Conservation (phyloP, 2,797 vertebrate genomes). For the Coracias cyanogaster region DNA sequence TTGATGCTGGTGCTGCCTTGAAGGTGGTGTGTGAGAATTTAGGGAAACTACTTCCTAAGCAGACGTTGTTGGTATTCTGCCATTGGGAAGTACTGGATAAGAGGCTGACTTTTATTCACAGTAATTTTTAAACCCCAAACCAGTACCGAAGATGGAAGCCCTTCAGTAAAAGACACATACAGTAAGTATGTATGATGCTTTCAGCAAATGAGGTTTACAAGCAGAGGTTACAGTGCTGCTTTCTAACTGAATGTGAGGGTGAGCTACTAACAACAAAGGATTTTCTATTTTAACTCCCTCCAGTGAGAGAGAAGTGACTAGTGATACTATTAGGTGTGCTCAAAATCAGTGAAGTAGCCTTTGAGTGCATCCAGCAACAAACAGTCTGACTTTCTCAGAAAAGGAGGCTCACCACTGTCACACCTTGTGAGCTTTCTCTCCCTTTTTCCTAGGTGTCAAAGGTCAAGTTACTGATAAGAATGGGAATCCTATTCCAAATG, state of each 20-base stretch:
- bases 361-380: background rate
- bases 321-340: background rate
- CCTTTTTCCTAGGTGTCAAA: conserved; percentile 86
- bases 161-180: background rate
- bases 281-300: background rate
- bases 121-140: background rate
- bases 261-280: background rate
- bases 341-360: background rate
- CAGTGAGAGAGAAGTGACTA: background rate
- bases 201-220: background rate
- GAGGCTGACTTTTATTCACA: background rate
- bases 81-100: background rate
- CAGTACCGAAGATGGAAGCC: background rate
- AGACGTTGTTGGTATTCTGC: background rate
- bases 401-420: background rate
- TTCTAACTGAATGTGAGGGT: background rate
- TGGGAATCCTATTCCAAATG: conserved; percentile 82
- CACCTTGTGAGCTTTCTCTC: background rate
- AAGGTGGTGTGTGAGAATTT: background rate
- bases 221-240: background rate
- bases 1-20: background rate
- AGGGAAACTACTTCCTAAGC: background rate
- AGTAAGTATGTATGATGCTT: background rate
- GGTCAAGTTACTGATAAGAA: conserved; percentile 86
- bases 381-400: background rate